phyloP scores from a whole-genome alignment of 2,113 vertebrate species.

The Romanogobio albipinnatus region DNA sequence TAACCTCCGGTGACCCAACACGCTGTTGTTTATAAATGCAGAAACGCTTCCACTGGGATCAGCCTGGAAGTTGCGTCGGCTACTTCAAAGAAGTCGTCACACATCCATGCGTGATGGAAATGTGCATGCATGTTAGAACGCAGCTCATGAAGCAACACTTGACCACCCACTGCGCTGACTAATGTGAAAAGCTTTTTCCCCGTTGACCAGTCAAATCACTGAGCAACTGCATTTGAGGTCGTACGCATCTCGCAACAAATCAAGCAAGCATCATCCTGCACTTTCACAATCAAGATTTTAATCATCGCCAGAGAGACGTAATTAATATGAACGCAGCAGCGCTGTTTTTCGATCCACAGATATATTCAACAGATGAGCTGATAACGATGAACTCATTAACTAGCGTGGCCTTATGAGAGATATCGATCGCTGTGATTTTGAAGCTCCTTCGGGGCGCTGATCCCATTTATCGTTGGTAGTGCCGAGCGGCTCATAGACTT shows the following conservation, averaged over 20 bases:
- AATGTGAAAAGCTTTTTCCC: slow-evolving; percentile 20
- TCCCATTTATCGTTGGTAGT: slow-evolving; percentile 61
- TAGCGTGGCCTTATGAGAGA: not conserved
- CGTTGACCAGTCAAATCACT: slow-evolving; percentile 25
- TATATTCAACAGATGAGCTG: not conserved
- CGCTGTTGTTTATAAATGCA: not conserved
- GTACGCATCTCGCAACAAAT: not conserved
- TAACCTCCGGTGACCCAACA: not conserved
- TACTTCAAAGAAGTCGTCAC: slow-evolving; percentile 22
- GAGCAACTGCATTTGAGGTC: not conserved
- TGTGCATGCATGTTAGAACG: not conserved
- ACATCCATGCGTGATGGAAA: slow-evolving; percentile 7
- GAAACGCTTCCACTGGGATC: not conserved
- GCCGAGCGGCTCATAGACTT: slow-evolving; percentile 48
- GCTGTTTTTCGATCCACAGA: not conserved
- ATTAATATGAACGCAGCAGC: not conserved
- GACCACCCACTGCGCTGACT: slow-evolving; percentile 25
- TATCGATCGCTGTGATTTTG: slow-evolving; percentile 41
- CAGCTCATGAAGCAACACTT: slow-evolving; percentile 12
- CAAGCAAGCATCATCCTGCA: not conserved
- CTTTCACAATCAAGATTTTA: slow-evolving; percentile 9
- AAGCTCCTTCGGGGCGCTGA: slow-evolving; percentile 35
- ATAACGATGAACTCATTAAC: not conserved
- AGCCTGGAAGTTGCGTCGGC: not conserved
- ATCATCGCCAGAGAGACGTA: not conserved